phyloP scores from a whole-genome alignment of 2,797 vertebrate genomes.

The Delichon dasypus region DNA sequence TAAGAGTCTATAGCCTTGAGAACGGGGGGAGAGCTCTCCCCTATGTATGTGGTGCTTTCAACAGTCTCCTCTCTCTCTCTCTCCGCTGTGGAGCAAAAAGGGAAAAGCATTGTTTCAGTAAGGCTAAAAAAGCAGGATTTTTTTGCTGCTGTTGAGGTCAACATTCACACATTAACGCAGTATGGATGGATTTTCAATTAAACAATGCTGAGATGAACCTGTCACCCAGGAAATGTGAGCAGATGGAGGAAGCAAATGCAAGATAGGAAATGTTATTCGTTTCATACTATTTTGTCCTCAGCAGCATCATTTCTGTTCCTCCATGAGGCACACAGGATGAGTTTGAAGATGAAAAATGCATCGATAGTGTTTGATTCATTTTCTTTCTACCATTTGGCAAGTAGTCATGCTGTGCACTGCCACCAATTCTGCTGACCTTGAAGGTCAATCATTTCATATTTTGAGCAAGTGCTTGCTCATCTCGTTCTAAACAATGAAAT shows the following conservation, averaged over 20 bases:
- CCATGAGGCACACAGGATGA: not conserved
- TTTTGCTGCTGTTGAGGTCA: not conserved
- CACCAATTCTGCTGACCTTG: not conserved
- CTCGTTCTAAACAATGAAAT: not conserved
- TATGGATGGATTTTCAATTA: not conserved
- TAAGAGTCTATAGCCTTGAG: not conserved
- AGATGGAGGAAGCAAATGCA: not conserved
- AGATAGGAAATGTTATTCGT: not conserved
- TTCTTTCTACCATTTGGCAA: not conserved
- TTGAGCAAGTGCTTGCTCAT: not conserved
- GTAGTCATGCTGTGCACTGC: not conserved
- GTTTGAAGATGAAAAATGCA: not conserved
- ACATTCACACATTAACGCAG: not conserved
- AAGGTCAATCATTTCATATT: not conserved
- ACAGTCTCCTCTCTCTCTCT: not conserved
- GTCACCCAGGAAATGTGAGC: not conserved
- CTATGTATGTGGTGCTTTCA: not conserved
- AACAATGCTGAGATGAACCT: not conserved
- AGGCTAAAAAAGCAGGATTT: not conserved
- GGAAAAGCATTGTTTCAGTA: not conserved
- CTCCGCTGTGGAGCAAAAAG: not conserved
- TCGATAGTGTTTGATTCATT: not conserved
- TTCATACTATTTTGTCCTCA: not conserved
- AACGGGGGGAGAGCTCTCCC: rapidly evolving
- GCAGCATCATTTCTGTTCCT: not conserved